phyloP scores from a whole-genome alignment of 2,113 vertebrate species.

The Erythrocebus patas region DNA sequence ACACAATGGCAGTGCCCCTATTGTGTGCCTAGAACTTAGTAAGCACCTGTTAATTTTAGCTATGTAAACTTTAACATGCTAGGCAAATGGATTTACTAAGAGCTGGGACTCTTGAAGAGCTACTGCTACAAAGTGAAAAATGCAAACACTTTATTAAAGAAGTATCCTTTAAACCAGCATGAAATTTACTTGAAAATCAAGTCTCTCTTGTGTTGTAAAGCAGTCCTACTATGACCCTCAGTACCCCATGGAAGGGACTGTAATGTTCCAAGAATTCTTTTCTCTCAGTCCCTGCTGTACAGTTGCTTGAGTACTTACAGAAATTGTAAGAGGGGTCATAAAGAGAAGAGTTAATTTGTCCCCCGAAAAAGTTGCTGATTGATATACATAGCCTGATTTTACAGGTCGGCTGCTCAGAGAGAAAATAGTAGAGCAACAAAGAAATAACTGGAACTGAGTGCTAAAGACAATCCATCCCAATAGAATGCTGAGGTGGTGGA shows the following conservation, averaged over 20 bases:
- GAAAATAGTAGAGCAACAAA: neutral
- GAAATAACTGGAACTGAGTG: neutral
- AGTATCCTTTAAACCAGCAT: neutral
- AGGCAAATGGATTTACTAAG: conserved; percentile 16
- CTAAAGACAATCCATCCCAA: neutral
- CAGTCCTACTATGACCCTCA: neutral
- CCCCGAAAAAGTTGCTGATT: neutral
- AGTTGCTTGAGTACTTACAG: neutral
- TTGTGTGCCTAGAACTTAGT: neutral
- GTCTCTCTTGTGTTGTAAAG: neutral
- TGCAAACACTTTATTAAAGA: conserved; percentile 1
- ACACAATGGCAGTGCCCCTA: neutral
- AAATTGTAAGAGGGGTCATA: neutral
- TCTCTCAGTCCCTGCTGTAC: neutral
- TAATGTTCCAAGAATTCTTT: neutral
- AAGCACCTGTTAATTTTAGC: neutral
- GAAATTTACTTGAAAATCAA: conserved; percentile 23
- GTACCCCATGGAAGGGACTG: neutral
- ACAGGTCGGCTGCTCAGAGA: neutral
- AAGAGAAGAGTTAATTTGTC: neutral
- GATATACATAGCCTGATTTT: too few relatives aligned
- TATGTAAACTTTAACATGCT: conserved; percentile 7
- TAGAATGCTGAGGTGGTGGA: neutral
- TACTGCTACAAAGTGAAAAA: neutral
- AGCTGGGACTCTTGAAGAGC: neutral